Conservation (phyloP, 1,140 invertebrate species). For the Neodiprion fabricii region DNA sequence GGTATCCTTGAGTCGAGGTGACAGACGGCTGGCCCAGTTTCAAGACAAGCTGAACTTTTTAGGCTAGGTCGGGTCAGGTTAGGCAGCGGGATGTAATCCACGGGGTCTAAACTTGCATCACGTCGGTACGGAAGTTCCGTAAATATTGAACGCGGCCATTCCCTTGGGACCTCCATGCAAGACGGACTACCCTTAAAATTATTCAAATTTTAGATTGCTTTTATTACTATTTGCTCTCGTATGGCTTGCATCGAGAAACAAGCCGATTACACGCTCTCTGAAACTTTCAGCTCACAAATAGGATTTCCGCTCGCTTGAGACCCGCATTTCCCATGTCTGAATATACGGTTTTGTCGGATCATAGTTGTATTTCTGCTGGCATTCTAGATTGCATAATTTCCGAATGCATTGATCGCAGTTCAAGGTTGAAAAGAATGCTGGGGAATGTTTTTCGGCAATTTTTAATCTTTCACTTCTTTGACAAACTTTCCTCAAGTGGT, state of each 20-base stretch:
- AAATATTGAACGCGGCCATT: slow-evolving; percentile 2
- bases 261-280: background rate
- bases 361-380: too few species aligned
- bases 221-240: slow-evolving; percentile 7
- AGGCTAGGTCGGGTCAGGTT: background rate
- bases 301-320: slow-evolving; percentile 1
- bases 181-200: background rate
- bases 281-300: slow-evolving; percentile 1
- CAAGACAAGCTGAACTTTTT: background rate
- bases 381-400: too few species aligned
- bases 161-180: background rate
- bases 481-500: too few species aligned
- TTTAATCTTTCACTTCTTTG: too few species aligned
- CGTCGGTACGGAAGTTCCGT: slow-evolving; percentile 1
- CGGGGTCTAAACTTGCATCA: slow-evolving; percentile 3
- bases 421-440: too few species aligned
- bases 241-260: background rate
- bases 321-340: background rate
- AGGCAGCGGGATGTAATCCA: background rate
- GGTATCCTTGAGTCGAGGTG: background rate
- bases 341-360: too few species aligned
- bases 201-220: slow-evolving; percentile 1
- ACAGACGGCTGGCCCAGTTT: slow-evolving; percentile 4
- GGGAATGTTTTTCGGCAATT: too few species aligned
- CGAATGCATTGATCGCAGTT: too few species aligned